phyloP scores from a whole-genome alignment of 2,113 vertebrate genomes.

The Cryptomyrus ogoouensis region DNA sequence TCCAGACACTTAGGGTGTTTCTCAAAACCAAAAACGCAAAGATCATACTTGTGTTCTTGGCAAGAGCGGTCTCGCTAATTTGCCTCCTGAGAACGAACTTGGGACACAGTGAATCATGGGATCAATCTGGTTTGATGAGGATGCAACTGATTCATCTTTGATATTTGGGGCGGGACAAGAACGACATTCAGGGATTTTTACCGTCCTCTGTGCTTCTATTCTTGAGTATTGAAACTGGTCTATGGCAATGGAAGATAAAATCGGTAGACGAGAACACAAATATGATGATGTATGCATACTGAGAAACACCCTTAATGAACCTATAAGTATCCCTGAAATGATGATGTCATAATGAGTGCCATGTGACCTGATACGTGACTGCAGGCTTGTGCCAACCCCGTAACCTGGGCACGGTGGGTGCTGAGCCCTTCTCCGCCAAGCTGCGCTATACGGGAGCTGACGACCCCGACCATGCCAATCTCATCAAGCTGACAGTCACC shows the following conservation, averaged over 20 bases:
- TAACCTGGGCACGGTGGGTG: conserved; percentile 76
- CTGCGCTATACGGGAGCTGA: conserved; percentile 81
- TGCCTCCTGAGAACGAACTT: background rate
- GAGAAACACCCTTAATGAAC: background rate
- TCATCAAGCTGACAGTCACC: conserved; percentile 85
- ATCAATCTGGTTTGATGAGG: background rate
- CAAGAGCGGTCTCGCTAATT: background rate
- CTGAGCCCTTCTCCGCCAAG: conserved; percentile 90
- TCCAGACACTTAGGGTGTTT: background rate
- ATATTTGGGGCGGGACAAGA: background rate
- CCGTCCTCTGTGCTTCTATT: background rate
- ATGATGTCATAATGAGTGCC: background rate
- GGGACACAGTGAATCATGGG: background rate
- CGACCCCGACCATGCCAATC: conserved; percentile 74
- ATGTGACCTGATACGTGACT: background rate
- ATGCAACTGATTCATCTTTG: background rate
- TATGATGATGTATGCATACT: background rate
- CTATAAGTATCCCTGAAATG: background rate
- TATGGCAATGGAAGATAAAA: background rate
- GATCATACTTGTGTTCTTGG: background rate
- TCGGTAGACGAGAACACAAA: background rate
- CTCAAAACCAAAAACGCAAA: background rate
- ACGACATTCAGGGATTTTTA: background rate
- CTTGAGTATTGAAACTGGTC: background rate
- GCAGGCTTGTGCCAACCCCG: conserved; percentile 87